Conservation (phyloP, 2,888 invertebrate genomes). For the Miltochrista miniata region DNA sequence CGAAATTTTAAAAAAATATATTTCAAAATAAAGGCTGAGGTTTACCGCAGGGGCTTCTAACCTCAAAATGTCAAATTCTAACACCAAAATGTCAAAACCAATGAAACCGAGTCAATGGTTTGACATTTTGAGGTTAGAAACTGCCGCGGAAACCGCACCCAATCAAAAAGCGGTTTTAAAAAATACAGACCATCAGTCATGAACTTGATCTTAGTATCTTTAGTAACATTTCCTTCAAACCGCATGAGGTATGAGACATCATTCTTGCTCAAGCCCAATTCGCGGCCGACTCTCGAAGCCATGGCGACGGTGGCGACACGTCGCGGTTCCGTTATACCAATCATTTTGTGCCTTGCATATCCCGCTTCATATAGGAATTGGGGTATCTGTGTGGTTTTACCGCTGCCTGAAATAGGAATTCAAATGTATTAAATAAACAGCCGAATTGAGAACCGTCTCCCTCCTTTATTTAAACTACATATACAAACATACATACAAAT, state of each 20-base stretch:
- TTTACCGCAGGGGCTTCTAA: too few species aligned
- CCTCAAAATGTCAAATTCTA: too few species aligned
- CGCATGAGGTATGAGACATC: conserved; percentile 96
- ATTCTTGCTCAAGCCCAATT: conserved; percentile 90
- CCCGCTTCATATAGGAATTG: conserved; percentile 99
- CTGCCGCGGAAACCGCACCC: too few species aligned
- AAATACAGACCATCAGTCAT: conserved; percentile 93
- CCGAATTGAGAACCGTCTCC: too few species aligned
- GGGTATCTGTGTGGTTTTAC: conserved; percentile 99
- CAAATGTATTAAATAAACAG: background rate
- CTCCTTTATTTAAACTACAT: too few species aligned
- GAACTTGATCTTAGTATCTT: conserved; percentile 96
- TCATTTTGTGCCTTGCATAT: conserved; percentile 91
- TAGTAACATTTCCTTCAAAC: conserved; percentile 96
- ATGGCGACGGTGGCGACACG: conserved; percentile 99
- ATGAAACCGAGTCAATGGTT: too few species aligned
- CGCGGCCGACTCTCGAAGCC: conserved; percentile 95
- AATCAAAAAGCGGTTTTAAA: too few species aligned
- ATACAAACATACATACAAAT: too few species aligned
- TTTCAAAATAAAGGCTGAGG: too few species aligned
- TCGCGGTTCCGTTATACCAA: conserved; percentile 98
- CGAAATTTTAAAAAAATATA: too few species aligned
- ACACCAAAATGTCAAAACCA: too few species aligned
- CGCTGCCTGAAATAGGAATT: conserved; percentile 82
- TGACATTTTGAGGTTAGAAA: too few species aligned